A percentile compares a stretch with the other conserved stretches of the same genome.
Evolutionary conservation across 2,113 vertebrate species (phyloP).

Genomic region (Xiphias gladius): DNA sequence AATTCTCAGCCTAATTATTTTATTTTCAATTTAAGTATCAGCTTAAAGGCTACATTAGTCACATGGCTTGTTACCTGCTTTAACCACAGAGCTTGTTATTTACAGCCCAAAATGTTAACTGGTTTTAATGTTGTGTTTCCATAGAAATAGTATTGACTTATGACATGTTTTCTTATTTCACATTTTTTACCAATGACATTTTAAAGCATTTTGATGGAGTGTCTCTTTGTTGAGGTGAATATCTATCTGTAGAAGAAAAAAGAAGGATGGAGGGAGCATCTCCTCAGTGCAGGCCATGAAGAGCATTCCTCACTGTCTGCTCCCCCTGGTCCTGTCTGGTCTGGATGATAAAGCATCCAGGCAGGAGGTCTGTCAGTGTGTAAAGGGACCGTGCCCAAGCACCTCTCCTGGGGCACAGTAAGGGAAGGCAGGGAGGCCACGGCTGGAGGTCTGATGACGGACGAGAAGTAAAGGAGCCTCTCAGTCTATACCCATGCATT

Average conservation of each 20-base stretch:
- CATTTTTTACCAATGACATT: not conserved
- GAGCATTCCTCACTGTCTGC: conserved; percentile 29
- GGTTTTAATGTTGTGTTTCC: no score
- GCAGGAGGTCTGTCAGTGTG: conserved; percentile 71
- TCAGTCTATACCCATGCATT: conserved; percentile 18
- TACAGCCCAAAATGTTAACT: no score
- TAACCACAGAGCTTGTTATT: no score
- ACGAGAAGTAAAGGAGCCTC: conserved; percentile 33
- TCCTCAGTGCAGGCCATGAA: not conserved
- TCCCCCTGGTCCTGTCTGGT: conserved; percentile 39
- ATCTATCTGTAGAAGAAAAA: conserved; percentile 8
- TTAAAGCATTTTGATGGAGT: conserved; percentile 1
- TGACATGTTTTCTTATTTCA: no score
- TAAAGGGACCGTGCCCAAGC: conserved; percentile 54
- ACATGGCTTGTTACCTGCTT: no score
- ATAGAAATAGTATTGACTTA: no score
- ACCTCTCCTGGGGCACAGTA: conserved; percentile 62
- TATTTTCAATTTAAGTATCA: not conserved
- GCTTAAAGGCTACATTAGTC: no score
- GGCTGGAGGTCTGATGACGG: conserved; percentile 63
- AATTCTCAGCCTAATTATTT: not conserved
- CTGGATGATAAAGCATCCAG: conserved; percentile 68
- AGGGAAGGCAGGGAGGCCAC: conserved; percentile 25
- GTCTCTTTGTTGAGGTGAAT: conserved; percentile 6
- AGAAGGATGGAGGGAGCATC: conserved; percentile 11